These are phyloP conservation scores for Gymnothorax javanicus DNA, from an alignment of 2,797 vertebrate genomes.

Conservation along the genomic window DNA sequence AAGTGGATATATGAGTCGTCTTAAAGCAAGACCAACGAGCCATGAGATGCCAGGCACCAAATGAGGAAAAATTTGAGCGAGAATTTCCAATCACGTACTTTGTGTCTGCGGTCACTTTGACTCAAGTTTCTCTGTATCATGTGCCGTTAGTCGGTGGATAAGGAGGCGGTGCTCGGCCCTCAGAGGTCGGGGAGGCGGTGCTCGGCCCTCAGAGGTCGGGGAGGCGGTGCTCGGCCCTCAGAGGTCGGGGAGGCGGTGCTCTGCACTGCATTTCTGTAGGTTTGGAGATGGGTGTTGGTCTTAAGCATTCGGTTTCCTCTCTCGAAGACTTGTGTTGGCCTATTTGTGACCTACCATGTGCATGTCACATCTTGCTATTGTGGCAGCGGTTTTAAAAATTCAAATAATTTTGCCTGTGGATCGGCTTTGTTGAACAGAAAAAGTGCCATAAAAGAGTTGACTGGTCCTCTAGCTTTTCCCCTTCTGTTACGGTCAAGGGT, in stretches of 20 bases:
- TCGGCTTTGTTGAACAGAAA: neutral
- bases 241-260: too few species aligned
- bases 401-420: neutral
- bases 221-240: too few species aligned
- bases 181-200: too few species aligned
- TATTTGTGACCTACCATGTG: neutral
- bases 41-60: too few species aligned
- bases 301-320: too few species aligned
- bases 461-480: constrained; percentile 36
- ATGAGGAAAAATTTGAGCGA: neutral
- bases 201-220: too few species aligned
- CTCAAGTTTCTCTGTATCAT: neutral
- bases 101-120: neutral
- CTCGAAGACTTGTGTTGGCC: neutral
- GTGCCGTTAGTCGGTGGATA: neutral
- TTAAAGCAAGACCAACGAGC: too few species aligned
- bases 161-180: too few species aligned
- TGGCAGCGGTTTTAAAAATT: neutral
- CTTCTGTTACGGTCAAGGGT: constrained; percentile 30
- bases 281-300: too few species aligned
- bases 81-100: neutral
- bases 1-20: too few species aligned
- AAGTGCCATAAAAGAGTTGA: constrained; percentile 25
- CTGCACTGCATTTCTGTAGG: too few species aligned
- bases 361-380: neutral